Percentiles rank a stretch among this genome's conserved stretches.
phyloP scores from a whole-genome alignment of 2,888 invertebrate genomes.

The Caenorhabditis wallacei region DNA sequence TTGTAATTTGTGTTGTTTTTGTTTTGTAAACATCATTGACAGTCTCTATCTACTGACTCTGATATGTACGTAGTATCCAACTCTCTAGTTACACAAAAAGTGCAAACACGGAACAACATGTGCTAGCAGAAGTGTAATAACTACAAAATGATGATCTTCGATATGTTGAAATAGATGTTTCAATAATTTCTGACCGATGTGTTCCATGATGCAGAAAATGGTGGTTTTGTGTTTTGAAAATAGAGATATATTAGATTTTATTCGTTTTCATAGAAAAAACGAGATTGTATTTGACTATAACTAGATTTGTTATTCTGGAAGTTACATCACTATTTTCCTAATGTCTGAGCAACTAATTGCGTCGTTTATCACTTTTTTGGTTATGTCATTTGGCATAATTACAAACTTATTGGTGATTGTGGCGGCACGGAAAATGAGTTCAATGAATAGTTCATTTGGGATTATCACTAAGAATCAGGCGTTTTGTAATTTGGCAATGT shows the following conservation, averaged over 20 bases:
- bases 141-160: neutral
- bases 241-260: neutral
- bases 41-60: too few relatives aligned
- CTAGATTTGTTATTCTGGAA: too few relatives aligned
- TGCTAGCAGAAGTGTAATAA: too few relatives aligned
- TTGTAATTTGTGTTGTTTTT: too few relatives aligned
- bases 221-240: neutral
- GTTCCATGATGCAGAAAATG: neutral
- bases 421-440: slow-evolving; percentile 17
- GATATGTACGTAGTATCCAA: too few relatives aligned
- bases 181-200: neutral
- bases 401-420: slow-evolving; percentile 18
- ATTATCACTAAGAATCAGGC: slow-evolving; percentile 39
- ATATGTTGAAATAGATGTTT: neutral
- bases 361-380: slow-evolving; percentile 16
- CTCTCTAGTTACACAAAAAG: too few relatives aligned
- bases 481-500: slow-evolving; percentile 16
- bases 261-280: neutral
- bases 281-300: too few relatives aligned
- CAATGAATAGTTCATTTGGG: slow-evolving; percentile 45
- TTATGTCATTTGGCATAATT: neutral
- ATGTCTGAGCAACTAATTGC: neutral
- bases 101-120: too few relatives aligned
- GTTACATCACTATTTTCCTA: too few relatives aligned
- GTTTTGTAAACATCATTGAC: too few relatives aligned